Conservation (phyloP, 2,888 invertebrate species). For the Tetramorium bicarinatum region DNA sequence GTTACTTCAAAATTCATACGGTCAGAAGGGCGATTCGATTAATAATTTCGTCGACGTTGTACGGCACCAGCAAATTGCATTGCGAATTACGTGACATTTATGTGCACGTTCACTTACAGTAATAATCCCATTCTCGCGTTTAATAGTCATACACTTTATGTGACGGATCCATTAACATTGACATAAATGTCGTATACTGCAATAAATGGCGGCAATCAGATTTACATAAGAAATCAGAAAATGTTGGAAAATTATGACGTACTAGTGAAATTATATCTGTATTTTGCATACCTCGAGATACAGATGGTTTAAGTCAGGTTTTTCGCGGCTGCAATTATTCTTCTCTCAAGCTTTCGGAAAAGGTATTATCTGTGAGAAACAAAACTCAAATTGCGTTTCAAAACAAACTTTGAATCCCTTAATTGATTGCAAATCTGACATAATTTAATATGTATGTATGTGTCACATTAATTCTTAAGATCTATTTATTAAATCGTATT, state of each 20-base stretch:
- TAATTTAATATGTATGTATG: not conserved
- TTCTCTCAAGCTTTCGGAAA: not conserved
- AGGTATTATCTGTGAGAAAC: not conserved
- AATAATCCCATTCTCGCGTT: conserved; percentile 60
- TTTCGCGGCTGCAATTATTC: not conserved
- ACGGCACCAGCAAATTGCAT: conserved; percentile 61
- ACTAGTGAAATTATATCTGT: conserved; percentile 5
- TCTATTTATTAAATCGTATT: not conserved
- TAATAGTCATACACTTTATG: conserved; percentile 55
- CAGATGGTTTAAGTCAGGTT: not conserved
- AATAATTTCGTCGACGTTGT: conserved; percentile 67
- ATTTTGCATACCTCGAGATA: not conserved
- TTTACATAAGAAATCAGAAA: not conserved
- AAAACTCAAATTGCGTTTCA: not conserved
- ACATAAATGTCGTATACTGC: not conserved
- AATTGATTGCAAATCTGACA: not conserved
- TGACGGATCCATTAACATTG: conserved; percentile 36
- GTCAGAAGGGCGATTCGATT: conserved; percentile 64
- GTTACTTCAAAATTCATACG: conserved; percentile 74
- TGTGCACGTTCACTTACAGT: conserved; percentile 67
- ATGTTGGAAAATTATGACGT: not conserved
- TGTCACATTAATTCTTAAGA: not conserved
- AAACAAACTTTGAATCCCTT: not conserved
- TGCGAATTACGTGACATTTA: conserved; percentile 67
- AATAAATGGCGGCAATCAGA: not conserved